Evolutionary conservation across 1,140 invertebrate genomes (phyloP).

Genomic region (Bombus superbus): DNA sequence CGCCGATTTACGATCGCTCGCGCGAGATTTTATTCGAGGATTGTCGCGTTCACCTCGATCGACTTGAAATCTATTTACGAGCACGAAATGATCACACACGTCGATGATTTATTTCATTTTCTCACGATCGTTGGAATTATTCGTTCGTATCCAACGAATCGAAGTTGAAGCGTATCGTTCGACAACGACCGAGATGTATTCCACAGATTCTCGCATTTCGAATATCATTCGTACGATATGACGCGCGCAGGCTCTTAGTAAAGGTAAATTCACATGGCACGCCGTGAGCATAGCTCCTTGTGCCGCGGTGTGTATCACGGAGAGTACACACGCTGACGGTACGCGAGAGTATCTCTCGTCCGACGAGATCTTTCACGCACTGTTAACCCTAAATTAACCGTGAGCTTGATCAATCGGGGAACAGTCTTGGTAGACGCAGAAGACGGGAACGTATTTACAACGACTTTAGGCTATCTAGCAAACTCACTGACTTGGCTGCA

Average conservation of each 20-base stretch:
- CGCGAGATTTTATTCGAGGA: background rate
- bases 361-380: conserved; percentile 41
- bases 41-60: background rate
- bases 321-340: background rate
- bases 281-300: background rate
- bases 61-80: background rate
- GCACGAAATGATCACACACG: background rate
- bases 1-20: background rate
- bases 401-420: conserved; percentile 32
- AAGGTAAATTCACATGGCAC: conserved; percentile 36
- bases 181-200: background rate
- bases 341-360: conserved; percentile 20
- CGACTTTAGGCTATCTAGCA: conserved; percentile 57
- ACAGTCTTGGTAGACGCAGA: conserved; percentile 4
- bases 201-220: background rate
- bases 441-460: conserved; percentile 58
- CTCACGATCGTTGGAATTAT: background rate
- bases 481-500: conserved; percentile 41
- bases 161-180: background rate
- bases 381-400: conserved; percentile 21
- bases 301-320: no score
- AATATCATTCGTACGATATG: background rate
- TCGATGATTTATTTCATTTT: no score
- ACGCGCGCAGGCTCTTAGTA: no score
- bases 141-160: conserved; percentile 25